Percentiles rank a stretch among this genome's conserved stretches.
phyloP scores from a whole-genome alignment of 2,888 invertebrate genomes.

The Patella depressa region DNA sequence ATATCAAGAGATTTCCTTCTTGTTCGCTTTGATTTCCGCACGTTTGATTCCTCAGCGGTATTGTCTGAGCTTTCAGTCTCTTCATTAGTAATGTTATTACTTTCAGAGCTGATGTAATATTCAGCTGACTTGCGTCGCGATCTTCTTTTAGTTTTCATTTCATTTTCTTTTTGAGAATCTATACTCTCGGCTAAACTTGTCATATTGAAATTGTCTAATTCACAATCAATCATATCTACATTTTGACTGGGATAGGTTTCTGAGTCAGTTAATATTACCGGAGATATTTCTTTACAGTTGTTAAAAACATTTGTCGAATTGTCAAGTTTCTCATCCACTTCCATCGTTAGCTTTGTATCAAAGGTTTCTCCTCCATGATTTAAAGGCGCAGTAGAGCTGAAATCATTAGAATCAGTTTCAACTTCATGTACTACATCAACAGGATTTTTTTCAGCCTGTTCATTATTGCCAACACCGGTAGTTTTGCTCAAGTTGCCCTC shows the following conservation, averaged over 20 bases:
- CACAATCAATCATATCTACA: background rate
- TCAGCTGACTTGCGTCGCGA: background rate
- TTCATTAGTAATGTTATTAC: background rate
- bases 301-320: background rate
- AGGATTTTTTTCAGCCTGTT: background rate
- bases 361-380: background rate
- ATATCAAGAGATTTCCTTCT: constrained; percentile 13
- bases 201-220: background rate
- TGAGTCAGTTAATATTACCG: background rate
- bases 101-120: background rate
- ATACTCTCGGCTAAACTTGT: constrained; percentile 4
- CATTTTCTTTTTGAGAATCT: background rate
- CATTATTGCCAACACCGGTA: background rate
- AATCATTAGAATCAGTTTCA: background rate
- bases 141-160: background rate
- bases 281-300: too few relatives aligned
- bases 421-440: background rate
- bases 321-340: background rate
- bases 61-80: background rate
- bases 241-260: background rate
- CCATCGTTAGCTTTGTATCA: background rate
- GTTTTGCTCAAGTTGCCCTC: background rate
- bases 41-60: background rate
- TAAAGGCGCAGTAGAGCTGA: too few relatives aligned
- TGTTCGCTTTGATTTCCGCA: background rate